Conservation (phyloP, 2,113 vertebrate genomes). For the Lasiurus borealis region DNA sequence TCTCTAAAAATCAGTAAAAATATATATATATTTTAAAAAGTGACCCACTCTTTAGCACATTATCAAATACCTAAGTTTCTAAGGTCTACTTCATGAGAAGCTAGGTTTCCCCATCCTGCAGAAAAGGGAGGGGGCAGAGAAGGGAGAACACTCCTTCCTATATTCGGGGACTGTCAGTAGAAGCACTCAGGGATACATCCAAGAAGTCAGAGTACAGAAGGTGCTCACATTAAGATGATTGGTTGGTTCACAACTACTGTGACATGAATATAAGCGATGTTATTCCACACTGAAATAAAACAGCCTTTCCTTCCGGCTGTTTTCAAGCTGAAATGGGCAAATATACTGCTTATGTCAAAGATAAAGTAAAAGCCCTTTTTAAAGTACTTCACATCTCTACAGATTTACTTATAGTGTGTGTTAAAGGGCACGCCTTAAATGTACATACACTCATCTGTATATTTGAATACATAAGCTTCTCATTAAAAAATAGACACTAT, state of each 20-base stretch:
- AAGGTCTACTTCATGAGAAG: background rate
- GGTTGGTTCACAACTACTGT: background rate
- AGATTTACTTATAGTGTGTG: background rate
- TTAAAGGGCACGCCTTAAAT: background rate
- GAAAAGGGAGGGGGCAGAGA: background rate
- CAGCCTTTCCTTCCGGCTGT: background rate
- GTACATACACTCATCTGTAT: background rate
- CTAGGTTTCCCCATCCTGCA: background rate
- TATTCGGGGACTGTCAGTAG: background rate
- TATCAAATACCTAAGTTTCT: background rate
- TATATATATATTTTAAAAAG: too few relatives aligned
- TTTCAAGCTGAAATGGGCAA: slow-evolving; percentile 8
- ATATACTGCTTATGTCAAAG: slow-evolving; percentile 37
- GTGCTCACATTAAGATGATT: background rate
- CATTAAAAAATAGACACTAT: background rate
- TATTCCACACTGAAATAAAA: background rate
- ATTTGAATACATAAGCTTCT: background rate
- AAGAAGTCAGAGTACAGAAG: background rate
- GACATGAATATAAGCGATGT: background rate
- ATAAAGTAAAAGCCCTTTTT: background rate
- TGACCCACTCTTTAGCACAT: background rate
- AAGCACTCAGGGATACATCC: background rate
- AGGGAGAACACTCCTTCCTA: background rate
- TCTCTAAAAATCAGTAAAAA: too few relatives aligned
- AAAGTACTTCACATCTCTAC: slow-evolving; percentile 1